Evolutionary conservation across 2,888 invertebrate genomes (phyloP).

Genomic region (Trissolcus japonicus): DNA sequence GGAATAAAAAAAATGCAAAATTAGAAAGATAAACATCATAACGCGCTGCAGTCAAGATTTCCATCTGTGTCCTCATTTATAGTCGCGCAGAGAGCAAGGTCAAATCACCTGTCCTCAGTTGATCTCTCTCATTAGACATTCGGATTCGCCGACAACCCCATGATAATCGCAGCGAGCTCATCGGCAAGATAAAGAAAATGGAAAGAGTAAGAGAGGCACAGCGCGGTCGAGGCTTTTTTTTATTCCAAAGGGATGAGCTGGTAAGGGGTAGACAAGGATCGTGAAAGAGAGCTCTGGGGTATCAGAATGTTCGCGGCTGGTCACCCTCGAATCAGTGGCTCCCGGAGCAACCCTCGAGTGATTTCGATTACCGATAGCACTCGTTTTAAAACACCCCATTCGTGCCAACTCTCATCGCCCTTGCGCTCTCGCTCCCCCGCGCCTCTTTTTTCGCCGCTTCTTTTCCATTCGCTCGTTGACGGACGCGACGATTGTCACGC

Average conservation of each 20-base stretch:
- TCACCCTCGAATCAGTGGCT: slow-evolving; percentile 66
- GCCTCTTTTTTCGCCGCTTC: slow-evolving; percentile 62
- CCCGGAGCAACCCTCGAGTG: slow-evolving; percentile 66
- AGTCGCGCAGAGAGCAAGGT: slow-evolving; percentile 12
- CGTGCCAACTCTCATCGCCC: slow-evolving; percentile 55
- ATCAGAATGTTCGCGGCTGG: slow-evolving; percentile 69
- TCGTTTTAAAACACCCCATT: slow-evolving; percentile 72
- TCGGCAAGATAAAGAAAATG: slow-evolving; percentile 42
- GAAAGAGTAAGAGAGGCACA: slow-evolving; percentile 28
- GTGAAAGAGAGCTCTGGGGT: slow-evolving; percentile 56
- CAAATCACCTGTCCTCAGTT: slow-evolving; percentile 33
- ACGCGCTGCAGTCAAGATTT: neutral
- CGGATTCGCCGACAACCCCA: slow-evolving; percentile 23
- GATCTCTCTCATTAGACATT: slow-evolving; percentile 31
- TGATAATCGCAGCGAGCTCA: slow-evolving; percentile 20
- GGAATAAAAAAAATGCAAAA: neutral
- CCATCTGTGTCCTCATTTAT: slow-evolving; percentile 1
- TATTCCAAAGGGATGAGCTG: slow-evolving; percentile 45
- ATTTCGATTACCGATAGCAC: slow-evolving; percentile 75
- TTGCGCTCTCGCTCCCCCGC: slow-evolving; percentile 44
- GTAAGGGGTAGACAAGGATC: slow-evolving; percentile 66
- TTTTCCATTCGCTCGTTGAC: slow-evolving; percentile 60
- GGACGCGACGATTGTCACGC: slow-evolving; percentile 60
- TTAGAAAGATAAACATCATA: slow-evolving; percentile 2
- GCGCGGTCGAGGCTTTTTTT: slow-evolving; percentile 26